Conservation (phyloP, 2,797 vertebrate genomes). For the Columba guinea region DNA sequence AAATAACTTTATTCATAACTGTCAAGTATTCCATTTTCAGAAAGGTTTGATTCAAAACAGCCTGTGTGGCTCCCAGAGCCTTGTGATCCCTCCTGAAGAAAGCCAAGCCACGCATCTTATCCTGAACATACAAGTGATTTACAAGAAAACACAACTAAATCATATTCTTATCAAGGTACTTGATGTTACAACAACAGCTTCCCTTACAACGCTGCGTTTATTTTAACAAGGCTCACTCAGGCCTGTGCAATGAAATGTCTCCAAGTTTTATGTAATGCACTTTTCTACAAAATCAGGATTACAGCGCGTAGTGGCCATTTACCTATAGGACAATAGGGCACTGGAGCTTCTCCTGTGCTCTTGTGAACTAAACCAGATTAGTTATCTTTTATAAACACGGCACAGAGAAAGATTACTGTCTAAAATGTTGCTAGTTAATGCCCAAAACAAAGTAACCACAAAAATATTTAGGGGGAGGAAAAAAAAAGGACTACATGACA, state of each 20-base stretch:
- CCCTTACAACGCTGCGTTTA: background rate
- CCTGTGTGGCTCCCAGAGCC: background rate
- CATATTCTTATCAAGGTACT: background rate
- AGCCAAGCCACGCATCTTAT: background rate
- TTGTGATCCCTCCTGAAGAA: background rate
- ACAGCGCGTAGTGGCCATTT: background rate
- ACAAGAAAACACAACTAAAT: background rate
- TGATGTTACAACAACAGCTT: background rate
- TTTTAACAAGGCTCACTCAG: background rate
- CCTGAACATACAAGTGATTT: background rate
- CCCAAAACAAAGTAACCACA: conserved; percentile 26
- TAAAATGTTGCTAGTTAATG: background rate
- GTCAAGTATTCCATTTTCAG: conserved; percentile 64
- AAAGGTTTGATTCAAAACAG: conserved; percentile 57
- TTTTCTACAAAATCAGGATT: background rate
- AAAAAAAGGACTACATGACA: background rate
- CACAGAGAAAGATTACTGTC: background rate
- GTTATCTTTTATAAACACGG: background rate
- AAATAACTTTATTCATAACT: conserved; percentile 67
- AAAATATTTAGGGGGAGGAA: background rate
- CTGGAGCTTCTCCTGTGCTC: background rate
- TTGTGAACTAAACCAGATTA: background rate
- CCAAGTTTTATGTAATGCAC: background rate
- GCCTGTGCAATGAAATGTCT: background rate
- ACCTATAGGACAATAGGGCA: background rate